Evolutionary conservation across 92 coral and sea anemone species (phyloP).

Genomic region (Epizoanthus ramosus): DNA sequence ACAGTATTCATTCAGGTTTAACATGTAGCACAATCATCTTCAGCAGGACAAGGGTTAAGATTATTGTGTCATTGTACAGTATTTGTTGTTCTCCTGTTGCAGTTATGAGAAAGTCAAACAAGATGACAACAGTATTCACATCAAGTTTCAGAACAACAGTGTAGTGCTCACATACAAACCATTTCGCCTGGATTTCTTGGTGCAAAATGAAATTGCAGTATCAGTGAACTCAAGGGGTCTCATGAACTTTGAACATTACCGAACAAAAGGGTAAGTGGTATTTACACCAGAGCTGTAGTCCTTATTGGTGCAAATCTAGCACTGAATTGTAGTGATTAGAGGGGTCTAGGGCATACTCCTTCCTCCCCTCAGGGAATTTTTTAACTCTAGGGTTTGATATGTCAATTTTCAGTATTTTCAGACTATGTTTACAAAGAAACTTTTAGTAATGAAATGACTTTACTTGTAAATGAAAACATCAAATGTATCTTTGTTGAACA

Average conservation of each 20-base stretch:
- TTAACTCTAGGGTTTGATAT: no score
- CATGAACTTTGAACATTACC: conserved; percentile 97
- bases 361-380: no score
- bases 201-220: conserved; percentile 89
- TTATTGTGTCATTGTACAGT: not conserved
- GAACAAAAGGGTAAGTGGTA: conserved; percentile 72
- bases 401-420: no score
- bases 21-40: no score
- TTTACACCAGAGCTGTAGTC: not conserved
- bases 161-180: conserved; percentile 85
- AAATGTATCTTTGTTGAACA: no score
- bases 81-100: conserved; percentile 28
- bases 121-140: conserved; percentile 79
- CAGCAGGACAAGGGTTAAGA: no score
- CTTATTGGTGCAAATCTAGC: not conserved
- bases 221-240: conserved; percentile 95
- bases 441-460: no score
- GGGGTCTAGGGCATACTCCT: no score
- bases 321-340: no score
- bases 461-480: no score
- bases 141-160: conserved; percentile 80
- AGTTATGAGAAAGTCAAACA: conserved; percentile 86
- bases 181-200: conserved; percentile 90
- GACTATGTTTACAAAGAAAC: no score
- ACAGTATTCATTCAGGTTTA: no score